Conservation (phyloP, 2,888 invertebrate species). For the Nowickia ferox region DNA sequence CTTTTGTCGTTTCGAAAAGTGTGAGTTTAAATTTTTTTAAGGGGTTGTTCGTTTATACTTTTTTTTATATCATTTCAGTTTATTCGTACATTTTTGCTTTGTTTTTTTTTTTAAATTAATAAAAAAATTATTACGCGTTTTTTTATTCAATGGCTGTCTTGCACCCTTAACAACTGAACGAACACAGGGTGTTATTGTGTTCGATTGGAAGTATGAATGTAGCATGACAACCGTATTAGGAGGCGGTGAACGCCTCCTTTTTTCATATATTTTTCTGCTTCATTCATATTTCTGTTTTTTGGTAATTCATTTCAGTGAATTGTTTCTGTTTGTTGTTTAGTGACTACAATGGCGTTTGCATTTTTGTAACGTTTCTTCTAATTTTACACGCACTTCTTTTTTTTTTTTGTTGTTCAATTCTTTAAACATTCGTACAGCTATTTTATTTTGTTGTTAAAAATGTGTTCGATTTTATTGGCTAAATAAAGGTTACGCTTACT, state of each 20-base stretch:
- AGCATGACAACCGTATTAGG: constrained; percentile 75
- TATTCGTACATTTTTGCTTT: constrained; percentile 46
- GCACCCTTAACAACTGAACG: constrained; percentile 65
- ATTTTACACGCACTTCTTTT: constrained; percentile 66
- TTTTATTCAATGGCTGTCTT: constrained; percentile 57
- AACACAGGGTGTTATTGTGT: constrained; percentile 67
- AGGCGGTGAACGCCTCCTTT: constrained; percentile 75
- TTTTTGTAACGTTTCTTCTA: constrained; percentile 66
- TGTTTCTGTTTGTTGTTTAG: constrained; percentile 32
- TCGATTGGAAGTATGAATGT: constrained; percentile 57
- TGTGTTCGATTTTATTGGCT: constrained; percentile 58
- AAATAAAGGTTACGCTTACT: constrained; percentile 68
- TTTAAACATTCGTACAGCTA: constrained; percentile 3
- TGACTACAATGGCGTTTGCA: constrained; percentile 60
- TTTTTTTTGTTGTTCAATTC: constrained; percentile 3
- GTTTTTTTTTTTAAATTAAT: constrained; percentile 49
- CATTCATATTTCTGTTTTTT: constrained; percentile 54
- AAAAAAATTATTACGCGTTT: constrained; percentile 66
- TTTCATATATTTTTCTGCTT: constrained; percentile 41
- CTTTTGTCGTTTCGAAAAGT: constrained; percentile 34
- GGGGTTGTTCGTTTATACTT: constrained; percentile 66
- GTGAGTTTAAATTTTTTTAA: constrained; percentile 37
- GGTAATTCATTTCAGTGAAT: constrained; percentile 53
- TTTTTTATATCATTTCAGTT: constrained; percentile 54
- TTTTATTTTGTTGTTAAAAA: constrained; percentile 56